A percentile compares a stretch with the other conserved stretches of the same genome.
Conservation (phyloP, 2,113 vertebrate genomes). For the Equus quagga region DNA sequence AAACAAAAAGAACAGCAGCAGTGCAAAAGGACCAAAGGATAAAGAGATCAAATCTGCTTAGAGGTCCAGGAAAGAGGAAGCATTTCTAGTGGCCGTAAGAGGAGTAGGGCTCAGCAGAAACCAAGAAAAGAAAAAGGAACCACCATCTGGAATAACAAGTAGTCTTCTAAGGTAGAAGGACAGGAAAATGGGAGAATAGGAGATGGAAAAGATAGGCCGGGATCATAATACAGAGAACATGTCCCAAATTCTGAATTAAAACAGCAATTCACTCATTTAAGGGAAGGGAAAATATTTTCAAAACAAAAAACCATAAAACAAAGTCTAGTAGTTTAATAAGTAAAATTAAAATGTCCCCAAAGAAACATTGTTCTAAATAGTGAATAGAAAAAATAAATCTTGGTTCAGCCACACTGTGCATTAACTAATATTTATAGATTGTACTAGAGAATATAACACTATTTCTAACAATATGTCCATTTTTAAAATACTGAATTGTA, state of each 20-base stretch:
- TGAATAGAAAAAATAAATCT: slow-evolving; percentile 8
- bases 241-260: slow-evolving; percentile 43
- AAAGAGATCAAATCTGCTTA: background rate
- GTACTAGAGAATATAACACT: background rate
- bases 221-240: background rate
- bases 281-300: slow-evolving; percentile 29
- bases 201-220: background rate
- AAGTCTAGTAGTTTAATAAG: background rate
- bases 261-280: background rate
- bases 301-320: background rate
- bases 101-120: background rate
- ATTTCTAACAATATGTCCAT: background rate
- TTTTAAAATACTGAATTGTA: slow-evolving; percentile 12
- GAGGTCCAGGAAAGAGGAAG: background rate
- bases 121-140: background rate
- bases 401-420: background rate
- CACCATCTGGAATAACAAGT: background rate
- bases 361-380: slow-evolving; percentile 13
- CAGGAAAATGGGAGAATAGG: background rate
- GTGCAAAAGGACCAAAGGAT: background rate
- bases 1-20: background rate
- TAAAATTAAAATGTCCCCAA: background rate
- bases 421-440: background rate
- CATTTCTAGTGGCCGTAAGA: background rate
- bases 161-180: background rate